Evolutionary conservation across 2,113 vertebrate genomes (phyloP).

Genomic region (Pagrus major): DNA sequence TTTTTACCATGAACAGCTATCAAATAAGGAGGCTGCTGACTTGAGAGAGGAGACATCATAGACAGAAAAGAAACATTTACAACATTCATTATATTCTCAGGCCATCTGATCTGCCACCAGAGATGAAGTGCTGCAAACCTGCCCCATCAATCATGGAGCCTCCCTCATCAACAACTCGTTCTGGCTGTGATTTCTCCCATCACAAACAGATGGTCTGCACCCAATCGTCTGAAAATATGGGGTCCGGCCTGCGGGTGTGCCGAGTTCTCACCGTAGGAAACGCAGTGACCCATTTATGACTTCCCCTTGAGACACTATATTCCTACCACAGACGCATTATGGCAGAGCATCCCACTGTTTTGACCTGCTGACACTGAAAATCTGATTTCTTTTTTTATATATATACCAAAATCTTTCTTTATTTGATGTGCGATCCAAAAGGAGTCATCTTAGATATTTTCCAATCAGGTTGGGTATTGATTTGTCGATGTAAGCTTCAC

Average conservation of each 20-base stretch:
- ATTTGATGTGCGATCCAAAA: background rate
- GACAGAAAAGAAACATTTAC: background rate
- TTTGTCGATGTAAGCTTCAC: background rate
- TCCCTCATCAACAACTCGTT: background rate
- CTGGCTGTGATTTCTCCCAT: conserved; percentile 30
- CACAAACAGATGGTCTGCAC: conserved; percentile 58
- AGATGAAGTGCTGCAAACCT: background rate
- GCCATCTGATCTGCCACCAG: background rate
- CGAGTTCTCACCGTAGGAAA: conserved; percentile 36
- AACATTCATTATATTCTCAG: background rate
- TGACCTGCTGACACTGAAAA: conserved; percentile 41
- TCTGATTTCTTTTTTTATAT: background rate
- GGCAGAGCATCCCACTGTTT: background rate
- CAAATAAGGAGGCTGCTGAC: background rate
- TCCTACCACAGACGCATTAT: background rate
- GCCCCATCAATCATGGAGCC: background rate
- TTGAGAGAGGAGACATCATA: background rate
- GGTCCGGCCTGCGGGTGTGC: conserved; percentile 49
- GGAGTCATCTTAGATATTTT: background rate
- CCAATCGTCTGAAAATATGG: conserved; percentile 30
- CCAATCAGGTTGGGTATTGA: too few species aligned
- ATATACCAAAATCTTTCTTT: background rate
- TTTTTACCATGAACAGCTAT: background rate
- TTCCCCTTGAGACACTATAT: conserved; percentile 20
- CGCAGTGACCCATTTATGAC: conserved; percentile 62